Percentiles rank a stretch among this genome's conserved stretches.
Conservation (phyloP, 2,888 invertebrate genomes). For the Drosophila limbata region DNA sequence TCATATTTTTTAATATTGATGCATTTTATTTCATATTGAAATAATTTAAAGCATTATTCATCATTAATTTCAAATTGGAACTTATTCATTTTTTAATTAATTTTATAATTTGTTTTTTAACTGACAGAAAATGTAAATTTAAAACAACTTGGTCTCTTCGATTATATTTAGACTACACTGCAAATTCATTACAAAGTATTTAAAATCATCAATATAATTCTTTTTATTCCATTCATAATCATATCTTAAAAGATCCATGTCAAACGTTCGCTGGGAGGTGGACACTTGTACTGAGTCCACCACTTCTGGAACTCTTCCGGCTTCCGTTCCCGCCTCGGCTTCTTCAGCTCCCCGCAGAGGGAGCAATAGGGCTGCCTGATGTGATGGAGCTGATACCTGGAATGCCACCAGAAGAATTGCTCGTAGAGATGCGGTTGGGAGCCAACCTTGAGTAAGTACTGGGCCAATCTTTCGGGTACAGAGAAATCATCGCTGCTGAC, state of each 20-base stretch:
- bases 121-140: not conserved
- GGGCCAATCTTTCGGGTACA: slow-evolving; percentile 86
- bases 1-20: no score
- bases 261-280: not conserved
- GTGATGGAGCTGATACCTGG: slow-evolving; percentile 47
- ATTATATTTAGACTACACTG: not conserved
- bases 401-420: slow-evolving; percentile 87
- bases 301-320: slow-evolving; percentile 40
- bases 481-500: slow-evolving; percentile 88
- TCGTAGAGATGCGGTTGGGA: slow-evolving; percentile 87
- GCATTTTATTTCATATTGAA: no score
- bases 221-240: not conserved
- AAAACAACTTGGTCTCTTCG: not conserved
- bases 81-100: not conserved
- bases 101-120: not conserved
- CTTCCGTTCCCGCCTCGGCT: slow-evolving; percentile 1
- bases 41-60: not conserved
- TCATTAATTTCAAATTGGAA: not conserved
- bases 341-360: slow-evolving; percentile 55
- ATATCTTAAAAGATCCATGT: not conserved
- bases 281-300: slow-evolving; percentile 50
- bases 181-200: not conserved
- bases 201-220: not conserved
- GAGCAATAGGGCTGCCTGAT: slow-evolving; percentile 52
- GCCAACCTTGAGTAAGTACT: slow-evolving; percentile 84